phyloP scores from a whole-genome alignment of 2,888 invertebrate species.

The Dasysyrphus tricinctus region DNA sequence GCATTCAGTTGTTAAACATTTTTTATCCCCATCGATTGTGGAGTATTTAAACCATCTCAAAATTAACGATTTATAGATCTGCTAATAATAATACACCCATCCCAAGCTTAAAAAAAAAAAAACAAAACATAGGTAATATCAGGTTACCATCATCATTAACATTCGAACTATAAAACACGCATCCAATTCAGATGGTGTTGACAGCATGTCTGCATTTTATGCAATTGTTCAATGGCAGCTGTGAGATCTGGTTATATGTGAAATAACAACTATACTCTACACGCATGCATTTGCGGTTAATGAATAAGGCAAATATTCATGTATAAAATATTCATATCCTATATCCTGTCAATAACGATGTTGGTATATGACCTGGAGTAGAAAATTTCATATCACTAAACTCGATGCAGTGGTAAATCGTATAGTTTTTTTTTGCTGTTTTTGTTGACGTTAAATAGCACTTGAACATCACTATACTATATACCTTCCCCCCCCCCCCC shows the following conservation, averaged over 20 bases:
- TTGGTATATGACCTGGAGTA: constrained; percentile 11
- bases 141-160: not conserved
- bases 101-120: too few relatives aligned
- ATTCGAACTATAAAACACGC: not conserved
- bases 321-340: not conserved
- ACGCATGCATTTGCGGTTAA: constrained; percentile 48
- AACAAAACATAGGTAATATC: not conserved
- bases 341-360: constrained; percentile 5
- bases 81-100: too few relatives aligned
- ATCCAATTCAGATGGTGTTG: constrained; percentile 41
- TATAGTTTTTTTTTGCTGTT: constrained; percentile 1
- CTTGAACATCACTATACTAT: not conserved
- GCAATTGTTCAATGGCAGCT: constrained; percentile 69
- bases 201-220: constrained; percentile 49
- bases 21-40: too few relatives aligned
- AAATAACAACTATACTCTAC: constrained; percentile 12
- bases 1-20: too few relatives aligned
- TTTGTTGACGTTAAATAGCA: constrained; percentile 47
- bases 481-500: too few relatives aligned
- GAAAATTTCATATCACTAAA: constrained; percentile 40
- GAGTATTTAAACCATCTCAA: too few relatives aligned
- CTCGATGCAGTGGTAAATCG: constrained; percentile 62
- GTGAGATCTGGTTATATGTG: constrained; percentile 16
- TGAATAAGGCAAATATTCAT: constrained; percentile 52
- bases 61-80: too few relatives aligned